phyloP scores from a whole-genome alignment of 2,797 vertebrate genomes.

The Spinus olivaceus region DNA sequence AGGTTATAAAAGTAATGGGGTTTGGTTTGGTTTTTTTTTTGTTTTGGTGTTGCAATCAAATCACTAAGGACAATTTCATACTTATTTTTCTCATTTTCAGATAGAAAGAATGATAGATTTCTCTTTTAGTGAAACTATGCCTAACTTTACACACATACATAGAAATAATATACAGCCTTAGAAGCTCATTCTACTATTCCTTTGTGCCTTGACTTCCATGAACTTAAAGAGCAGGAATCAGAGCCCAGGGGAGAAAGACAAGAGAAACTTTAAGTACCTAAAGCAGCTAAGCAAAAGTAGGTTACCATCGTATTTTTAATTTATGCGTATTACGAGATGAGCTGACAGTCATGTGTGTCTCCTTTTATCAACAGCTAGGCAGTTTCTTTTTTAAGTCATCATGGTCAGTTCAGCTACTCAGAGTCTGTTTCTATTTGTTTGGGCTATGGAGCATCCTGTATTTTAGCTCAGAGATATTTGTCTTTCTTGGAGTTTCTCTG shows the following conservation, averaged over 20 bases:
- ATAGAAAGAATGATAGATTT: not conserved
- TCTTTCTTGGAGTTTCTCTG: not conserved
- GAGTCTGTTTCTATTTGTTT: not conserved
- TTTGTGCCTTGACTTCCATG: conserved; percentile 42
- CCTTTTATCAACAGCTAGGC: not conserved
- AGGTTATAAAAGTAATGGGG: not conserved
- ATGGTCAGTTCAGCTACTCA: not conserved
- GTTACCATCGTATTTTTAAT: conserved; percentile 42
- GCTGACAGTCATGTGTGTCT: not conserved
- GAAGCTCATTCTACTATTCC: conserved; percentile 1
- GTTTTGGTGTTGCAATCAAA: not conserved
- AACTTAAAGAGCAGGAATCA: conserved; percentile 19
- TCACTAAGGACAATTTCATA: not conserved
- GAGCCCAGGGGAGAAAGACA: conserved; percentile 17
- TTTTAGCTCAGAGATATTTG: not conserved
- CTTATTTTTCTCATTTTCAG: not conserved
- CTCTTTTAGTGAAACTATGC: not conserved
- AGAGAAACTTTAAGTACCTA: conserved; percentile 19
- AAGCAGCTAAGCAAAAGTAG: conserved; percentile 51
- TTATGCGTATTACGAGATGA: not conserved
- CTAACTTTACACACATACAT: not conserved
- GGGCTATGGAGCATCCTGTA: not conserved
- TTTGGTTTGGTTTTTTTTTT: not conserved
- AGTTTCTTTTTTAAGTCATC: not conserved
- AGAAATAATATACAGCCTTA: not conserved